Evolutionary conservation across 1,140 invertebrate genomes (phyloP).

Genomic region (Musca vetustissima): DNA sequence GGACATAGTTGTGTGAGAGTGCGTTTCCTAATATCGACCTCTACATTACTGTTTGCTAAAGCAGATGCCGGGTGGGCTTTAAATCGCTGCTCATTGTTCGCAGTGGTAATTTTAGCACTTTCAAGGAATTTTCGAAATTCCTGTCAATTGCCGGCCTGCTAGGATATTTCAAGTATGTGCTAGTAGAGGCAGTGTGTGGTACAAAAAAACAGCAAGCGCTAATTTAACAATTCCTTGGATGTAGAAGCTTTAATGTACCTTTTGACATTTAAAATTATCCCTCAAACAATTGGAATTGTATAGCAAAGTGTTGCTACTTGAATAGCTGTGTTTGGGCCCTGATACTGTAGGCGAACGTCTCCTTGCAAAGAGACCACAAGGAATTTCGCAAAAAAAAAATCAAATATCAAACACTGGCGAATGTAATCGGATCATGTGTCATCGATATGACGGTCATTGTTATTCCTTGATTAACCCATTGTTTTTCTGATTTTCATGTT

Average conservation of each 20-base stretch:
- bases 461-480: too few relatives aligned
- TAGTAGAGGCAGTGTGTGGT: not conserved
- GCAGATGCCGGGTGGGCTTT: slow-evolving; percentile 8
- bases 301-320: slow-evolving; percentile 32
- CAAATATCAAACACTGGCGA: not conserved
- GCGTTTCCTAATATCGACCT: too few relatives aligned
- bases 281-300: slow-evolving; percentile 37
- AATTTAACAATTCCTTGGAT: slow-evolving; percentile 54
- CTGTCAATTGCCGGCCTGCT: slow-evolving; percentile 27
- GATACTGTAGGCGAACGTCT: not conserved
- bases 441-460: not conserved
- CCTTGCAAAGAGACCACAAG: not conserved
- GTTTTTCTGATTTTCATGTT: too few relatives aligned
- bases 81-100: slow-evolving; percentile 24
- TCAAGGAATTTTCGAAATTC: slow-evolving; percentile 30
- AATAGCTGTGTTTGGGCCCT: not conserved
- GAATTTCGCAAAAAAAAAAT: not conserved
- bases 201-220: not conserved
- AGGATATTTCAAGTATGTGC: not conserved
- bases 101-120: slow-evolving; percentile 29
- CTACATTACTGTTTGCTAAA: not conserved
- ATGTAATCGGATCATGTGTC: slow-evolving; percentile 13
- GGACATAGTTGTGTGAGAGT: too few relatives aligned
- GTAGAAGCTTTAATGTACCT: slow-evolving; percentile 56
- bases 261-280: slow-evolving; percentile 56